Conservation (phyloP, 1,140 invertebrate species). For the Homalodisca vitripennis region DNA sequence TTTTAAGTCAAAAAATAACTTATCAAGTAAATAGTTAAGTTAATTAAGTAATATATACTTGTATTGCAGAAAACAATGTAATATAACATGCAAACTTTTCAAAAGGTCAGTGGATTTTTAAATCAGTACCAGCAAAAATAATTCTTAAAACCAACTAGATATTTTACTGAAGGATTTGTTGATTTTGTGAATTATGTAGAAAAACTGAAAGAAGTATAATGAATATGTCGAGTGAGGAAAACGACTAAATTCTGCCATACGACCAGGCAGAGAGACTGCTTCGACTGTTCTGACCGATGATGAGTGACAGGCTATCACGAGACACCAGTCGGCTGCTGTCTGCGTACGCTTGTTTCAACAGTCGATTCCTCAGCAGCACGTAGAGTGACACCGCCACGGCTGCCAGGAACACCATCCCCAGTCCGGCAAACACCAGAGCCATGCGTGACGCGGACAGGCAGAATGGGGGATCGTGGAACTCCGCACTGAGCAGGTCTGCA, state of each 20-base stretch:
- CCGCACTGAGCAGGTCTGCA: not conserved
- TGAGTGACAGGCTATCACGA: slow-evolving; percentile 2
- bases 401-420: slow-evolving; percentile 62
- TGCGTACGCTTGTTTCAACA: not conserved
- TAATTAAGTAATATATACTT: too few species aligned
- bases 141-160: too few species aligned
- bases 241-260: slow-evolving; percentile 8
- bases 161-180: too few species aligned
- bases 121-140: too few species aligned
- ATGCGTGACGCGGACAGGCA: slow-evolving; percentile 70
- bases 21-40: too few species aligned
- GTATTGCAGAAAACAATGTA: too few species aligned
- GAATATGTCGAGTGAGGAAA: too few species aligned
- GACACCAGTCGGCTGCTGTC: not conserved
- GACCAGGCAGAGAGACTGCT: slow-evolving; percentile 19
- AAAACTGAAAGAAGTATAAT: too few species aligned
- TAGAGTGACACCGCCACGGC: slow-evolving; percentile 16
- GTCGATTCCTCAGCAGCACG: slow-evolving; percentile 4
- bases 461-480: slow-evolving; percentile 57
- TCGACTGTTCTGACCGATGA: slow-evolving; percentile 11
- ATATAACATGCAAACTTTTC: too few species aligned
- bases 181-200: too few species aligned
- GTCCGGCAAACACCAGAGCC: slow-evolving; percentile 64
- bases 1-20: too few species aligned
- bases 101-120: too few species aligned